phyloP scores from a whole-genome alignment of 2,113 vertebrate genomes.

The Vidua chalybeata region DNA sequence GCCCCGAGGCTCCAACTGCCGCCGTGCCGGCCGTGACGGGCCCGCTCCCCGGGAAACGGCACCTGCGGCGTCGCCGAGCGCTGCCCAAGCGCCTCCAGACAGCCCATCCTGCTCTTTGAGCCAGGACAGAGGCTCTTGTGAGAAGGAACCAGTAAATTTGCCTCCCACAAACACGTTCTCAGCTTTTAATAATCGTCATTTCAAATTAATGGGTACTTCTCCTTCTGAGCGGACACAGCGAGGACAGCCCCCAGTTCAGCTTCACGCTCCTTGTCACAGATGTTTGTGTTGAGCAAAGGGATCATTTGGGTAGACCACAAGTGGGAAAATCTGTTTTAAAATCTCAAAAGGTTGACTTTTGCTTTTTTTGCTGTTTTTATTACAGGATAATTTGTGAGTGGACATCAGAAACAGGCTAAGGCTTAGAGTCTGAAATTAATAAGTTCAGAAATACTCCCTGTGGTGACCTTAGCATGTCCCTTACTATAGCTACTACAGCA shows the following conservation, averaged over 20 bases:
- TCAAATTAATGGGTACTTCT: background rate
- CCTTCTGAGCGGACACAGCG: fast-evolving
- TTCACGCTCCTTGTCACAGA: background rate
- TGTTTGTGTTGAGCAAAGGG: background rate
- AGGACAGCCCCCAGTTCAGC: background rate
- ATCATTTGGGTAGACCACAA: background rate
- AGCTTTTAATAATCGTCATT: background rate
- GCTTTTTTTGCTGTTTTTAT: background rate
- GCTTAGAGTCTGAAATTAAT: background rate
- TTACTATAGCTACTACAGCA: background rate
- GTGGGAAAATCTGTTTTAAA: background rate
- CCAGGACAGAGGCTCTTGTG: fast-evolving
- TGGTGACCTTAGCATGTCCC: background rate
- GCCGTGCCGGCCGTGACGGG: background rate
- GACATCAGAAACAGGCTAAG: background rate
- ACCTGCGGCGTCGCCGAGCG: background rate
- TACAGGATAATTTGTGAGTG: background rate
- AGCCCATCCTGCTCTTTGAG: background rate
- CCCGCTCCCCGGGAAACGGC: background rate
- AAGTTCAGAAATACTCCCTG: background rate
- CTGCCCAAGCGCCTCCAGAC: background rate
- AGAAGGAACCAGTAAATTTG: background rate
- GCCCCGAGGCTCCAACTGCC: background rate
- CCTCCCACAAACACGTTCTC: background rate
- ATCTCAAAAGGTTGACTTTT: background rate